Conservation (phyloP, 2,113 vertebrate species). For the Sinocyclocheilus anshuiensis region DNA sequence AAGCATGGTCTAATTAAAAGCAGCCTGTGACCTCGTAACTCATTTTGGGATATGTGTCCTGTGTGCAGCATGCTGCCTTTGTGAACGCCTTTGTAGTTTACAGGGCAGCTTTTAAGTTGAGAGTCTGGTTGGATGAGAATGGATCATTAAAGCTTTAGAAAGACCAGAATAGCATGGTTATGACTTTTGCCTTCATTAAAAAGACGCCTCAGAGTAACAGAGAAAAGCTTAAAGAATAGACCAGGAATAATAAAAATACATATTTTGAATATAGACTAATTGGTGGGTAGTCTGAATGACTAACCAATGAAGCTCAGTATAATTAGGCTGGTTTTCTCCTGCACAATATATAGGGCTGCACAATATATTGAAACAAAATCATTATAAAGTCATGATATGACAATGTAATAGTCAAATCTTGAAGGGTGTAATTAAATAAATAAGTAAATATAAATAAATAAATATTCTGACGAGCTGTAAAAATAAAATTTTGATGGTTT, state of each 20-base stretch:
- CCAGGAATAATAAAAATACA: neutral
- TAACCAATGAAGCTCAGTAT: neutral
- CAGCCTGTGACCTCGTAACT: slow-evolving; percentile 3
- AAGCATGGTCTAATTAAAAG: slow-evolving; percentile 35
- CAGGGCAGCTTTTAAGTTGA: slow-evolving; percentile 26
- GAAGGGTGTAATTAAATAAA: neutral
- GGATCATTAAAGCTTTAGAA: slow-evolving; percentile 5
- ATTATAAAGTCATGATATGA: neutral
- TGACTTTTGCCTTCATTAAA: neutral
- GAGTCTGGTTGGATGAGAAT: slow-evolving; percentile 9
- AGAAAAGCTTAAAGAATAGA: neutral
- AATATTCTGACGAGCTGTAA: neutral
- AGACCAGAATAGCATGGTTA: neutral
- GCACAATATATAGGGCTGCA: neutral
- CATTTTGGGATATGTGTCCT: neutral
- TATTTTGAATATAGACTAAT: neutral
- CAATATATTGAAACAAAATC: neutral
- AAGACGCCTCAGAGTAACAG: neutral
- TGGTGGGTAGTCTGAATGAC: neutral
- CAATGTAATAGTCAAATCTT: neutral
- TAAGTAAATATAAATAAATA: neutral
- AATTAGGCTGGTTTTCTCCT: neutral
- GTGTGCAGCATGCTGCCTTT: slow-evolving; percentile 22
- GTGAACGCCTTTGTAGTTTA: slow-evolving; percentile 36
- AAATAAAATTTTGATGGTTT: neutral